Percentiles rank a stretch among this genome's conserved stretches.
These are phyloP conservation scores for Eriocheir sinensis DNA, from an alignment of 1,140 invertebrate species.

Conservation along the genomic window DNA sequence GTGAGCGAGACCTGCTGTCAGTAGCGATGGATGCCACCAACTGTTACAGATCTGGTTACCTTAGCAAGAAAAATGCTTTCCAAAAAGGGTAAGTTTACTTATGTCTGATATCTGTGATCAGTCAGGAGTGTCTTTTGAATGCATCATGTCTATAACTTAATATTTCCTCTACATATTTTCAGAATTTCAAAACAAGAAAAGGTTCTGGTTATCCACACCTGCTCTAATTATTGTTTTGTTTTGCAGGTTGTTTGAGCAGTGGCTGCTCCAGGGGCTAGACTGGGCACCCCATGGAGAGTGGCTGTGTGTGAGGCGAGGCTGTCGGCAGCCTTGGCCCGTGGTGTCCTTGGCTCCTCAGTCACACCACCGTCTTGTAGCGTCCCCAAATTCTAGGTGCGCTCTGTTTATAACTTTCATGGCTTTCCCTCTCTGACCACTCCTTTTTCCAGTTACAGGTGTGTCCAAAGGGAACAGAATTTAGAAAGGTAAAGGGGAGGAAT, in stretches of 20 bases:
- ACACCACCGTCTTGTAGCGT: conserved; percentile 68
- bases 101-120: neutral
- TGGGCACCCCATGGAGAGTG: conserved; percentile 78
- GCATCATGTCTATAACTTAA: neutral
- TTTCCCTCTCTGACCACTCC: neutral
- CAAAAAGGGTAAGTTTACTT: conserved; percentile 77
- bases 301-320: conserved; percentile 75
- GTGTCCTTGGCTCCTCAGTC: conserved; percentile 67
- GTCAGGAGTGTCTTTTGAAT: neutral
- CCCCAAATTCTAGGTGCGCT: conserved; percentile 51
- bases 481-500: too few relatives aligned
- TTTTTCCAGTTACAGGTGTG: too few relatives aligned
- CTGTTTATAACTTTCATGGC: neutral
- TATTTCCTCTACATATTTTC: too few relatives aligned
- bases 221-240: too few relatives aligned
- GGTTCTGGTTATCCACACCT: too few relatives aligned
- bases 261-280: conserved; percentile 75
- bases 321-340: conserved; percentile 75
- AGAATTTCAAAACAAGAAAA: too few relatives aligned
- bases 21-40: conserved; percentile 73
- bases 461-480: too few relatives aligned
- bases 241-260: conserved; percentile 78
- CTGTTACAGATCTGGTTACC: conserved; percentile 79
- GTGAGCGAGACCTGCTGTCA: conserved; percentile 72
- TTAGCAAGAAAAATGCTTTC: conserved; percentile 79